Conservation (phyloP, 2,797 vertebrate genomes). For the Poliocrania exsul region DNA sequence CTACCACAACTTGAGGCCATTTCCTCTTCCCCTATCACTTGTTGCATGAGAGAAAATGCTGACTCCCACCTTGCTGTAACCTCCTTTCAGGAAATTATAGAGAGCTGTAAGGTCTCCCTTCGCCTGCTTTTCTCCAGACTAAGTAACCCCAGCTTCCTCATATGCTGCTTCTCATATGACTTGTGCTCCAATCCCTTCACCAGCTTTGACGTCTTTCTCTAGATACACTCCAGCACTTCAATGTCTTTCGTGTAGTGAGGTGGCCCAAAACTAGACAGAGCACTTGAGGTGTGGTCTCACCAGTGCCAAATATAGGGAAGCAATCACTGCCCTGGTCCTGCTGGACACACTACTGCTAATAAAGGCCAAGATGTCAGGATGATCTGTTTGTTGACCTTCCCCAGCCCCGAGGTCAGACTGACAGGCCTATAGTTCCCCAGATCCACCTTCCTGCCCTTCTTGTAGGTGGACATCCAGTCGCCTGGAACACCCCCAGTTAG, state of each 20-base stretch:
- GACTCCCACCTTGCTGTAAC: neutral
- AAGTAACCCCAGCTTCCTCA: too few relatives aligned
- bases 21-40: neutral
- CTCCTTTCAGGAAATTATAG: neutral
- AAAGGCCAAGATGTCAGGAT: neutral
- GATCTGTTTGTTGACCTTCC: neutral
- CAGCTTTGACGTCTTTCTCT: too few relatives aligned
- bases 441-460: neutral
- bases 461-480: neutral
- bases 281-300: fast-evolving
- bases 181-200: too few relatives aligned
- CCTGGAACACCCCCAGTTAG: too few relatives aligned
- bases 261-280: fast-evolving
- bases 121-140: neutral
- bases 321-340: neutral
- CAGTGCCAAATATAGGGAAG: fast-evolving
- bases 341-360: fast-evolving
- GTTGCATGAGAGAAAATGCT: neutral
- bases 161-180: too few relatives aligned
- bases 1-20: fast-evolving
- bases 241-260: fast-evolving
- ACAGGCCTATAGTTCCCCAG: neutral
- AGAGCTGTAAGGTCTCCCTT: neutral
- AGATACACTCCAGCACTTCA: fast-evolving
- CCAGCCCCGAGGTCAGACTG: neutral